phyloP scores from a whole-genome alignment of 2,113 vertebrate genomes.

The Gambusia affinis region DNA sequence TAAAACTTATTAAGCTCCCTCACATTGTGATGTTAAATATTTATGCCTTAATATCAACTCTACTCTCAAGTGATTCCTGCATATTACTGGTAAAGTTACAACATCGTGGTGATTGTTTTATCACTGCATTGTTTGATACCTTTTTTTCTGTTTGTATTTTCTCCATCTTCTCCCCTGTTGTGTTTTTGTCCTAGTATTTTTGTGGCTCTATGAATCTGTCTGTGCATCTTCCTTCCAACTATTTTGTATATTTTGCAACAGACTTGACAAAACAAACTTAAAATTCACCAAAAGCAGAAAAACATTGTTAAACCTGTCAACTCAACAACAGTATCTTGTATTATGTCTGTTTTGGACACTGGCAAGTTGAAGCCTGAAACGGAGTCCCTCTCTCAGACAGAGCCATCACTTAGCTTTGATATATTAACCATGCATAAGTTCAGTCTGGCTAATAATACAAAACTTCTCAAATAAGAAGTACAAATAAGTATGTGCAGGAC shows the following conservation, averaged over 20 bases:
- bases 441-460: conserved; percentile 25
- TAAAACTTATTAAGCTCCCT: conserved; percentile 44
- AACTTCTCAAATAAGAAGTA: conserved; percentile 20
- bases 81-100: conserved; percentile 33
- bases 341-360: not conserved
- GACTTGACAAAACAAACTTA: not conserved
- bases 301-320: conserved; percentile 1
- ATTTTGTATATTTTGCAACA: not conserved
- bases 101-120: conserved; percentile 3
- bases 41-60: conserved; percentile 35
- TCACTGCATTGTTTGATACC: not conserved
- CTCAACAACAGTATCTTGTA: conserved; percentile 9
- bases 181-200: not conserved
- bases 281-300: not conserved
- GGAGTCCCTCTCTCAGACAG: too few species aligned
- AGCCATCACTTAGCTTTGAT: not conserved
- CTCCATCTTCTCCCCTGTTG: not conserved
- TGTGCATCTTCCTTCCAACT: conserved; percentile 2
- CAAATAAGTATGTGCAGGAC: conserved; percentile 17
- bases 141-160: not conserved
- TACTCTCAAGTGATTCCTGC: conserved; percentile 36
- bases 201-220: not conserved
- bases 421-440: not conserved
- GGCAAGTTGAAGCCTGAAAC: conserved; percentile 20
- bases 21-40: conserved; percentile 41